These are phyloP conservation scores for Athalia circularis DNA, from an alignment of 2,888 invertebrate genomes.

Conservation along the genomic window DNA sequence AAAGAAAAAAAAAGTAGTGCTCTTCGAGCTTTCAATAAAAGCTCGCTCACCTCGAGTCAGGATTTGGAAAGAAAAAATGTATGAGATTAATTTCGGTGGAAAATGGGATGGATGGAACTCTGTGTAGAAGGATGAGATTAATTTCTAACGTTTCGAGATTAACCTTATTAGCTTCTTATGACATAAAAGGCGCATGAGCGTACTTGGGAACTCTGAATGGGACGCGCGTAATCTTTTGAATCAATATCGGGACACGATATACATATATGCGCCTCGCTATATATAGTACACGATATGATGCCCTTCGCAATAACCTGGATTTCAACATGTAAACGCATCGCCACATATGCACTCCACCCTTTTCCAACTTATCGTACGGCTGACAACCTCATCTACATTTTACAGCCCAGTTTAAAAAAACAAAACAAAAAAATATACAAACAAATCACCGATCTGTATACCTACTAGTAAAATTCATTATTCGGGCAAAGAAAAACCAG, in stretches of 20 bases:
- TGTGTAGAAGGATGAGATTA: background rate
- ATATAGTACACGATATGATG: background rate
- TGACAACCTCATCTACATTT: background rate
- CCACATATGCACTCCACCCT: background rate
- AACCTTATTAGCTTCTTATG: background rate
- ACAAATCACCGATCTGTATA: background rate
- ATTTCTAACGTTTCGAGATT: background rate
- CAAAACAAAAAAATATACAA: background rate
- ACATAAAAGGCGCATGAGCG: slow-evolving; percentile 38
- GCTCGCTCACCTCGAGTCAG: too few relatives aligned
- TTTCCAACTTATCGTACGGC: background rate
- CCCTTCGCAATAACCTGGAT: background rate
- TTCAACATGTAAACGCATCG: background rate
- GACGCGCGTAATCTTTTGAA: slow-evolving; percentile 27
- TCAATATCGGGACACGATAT: slow-evolving; percentile 38
- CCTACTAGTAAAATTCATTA: background rate
- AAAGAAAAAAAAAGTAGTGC: too few relatives aligned
- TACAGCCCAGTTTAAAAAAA: background rate
- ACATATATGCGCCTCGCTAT: background rate
- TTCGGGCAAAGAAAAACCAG: too few relatives aligned
- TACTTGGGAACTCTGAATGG: slow-evolving; percentile 41
- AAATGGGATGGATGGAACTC: too few relatives aligned
- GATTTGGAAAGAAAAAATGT: too few relatives aligned
- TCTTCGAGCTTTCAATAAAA: too few relatives aligned
- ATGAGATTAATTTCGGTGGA: too few relatives aligned